These are phyloP conservation scores for Tetramorium parvispinum DNA, from an alignment of 1,140 invertebrate genomes.

Conservation along the genomic window DNA sequence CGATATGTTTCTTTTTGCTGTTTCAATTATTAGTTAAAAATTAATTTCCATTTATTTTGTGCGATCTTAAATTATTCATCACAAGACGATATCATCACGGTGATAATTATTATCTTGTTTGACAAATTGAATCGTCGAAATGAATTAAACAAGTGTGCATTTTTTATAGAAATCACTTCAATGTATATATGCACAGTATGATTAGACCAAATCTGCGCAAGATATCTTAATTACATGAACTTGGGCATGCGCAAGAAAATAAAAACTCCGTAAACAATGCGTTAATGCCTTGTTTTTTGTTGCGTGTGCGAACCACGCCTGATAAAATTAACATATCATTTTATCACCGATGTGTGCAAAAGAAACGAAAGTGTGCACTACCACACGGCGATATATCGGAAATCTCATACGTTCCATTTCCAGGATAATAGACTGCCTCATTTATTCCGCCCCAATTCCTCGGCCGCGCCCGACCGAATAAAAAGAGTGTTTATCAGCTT, in stretches of 20 bases:
- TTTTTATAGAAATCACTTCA: background rate
- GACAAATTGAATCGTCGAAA: background rate
- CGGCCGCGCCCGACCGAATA: slow-evolving; percentile 34
- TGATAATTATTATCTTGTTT: background rate
- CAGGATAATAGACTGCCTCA: slow-evolving; percentile 62
- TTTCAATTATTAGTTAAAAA: background rate
- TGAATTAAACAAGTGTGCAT: background rate
- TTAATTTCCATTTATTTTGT: background rate
- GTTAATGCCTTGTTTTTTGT: background rate
- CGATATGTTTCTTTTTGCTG: background rate
- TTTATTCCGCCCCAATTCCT: slow-evolving; percentile 72
- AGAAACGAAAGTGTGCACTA: slow-evolving; percentile 4
- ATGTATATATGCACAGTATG: no score
- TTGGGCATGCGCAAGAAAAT: background rate
- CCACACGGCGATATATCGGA: slow-evolving; percentile 38
- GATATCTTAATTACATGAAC: background rate
- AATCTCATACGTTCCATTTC: slow-evolving; percentile 51
- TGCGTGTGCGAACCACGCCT: slow-evolving; percentile 17
- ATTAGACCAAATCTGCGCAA: background rate
- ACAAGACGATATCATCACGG: background rate
- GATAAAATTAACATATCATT: slow-evolving; percentile 73
- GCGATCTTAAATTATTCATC: background rate
- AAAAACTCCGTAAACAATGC: background rate
- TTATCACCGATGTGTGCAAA: slow-evolving; percentile 48
- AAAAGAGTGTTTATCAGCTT: slow-evolving; percentile 59